These are phyloP conservation scores for Tympanoctomys barrerae DNA, from an alignment of 2,797 vertebrate genomes.

Conservation along the genomic window DNA sequence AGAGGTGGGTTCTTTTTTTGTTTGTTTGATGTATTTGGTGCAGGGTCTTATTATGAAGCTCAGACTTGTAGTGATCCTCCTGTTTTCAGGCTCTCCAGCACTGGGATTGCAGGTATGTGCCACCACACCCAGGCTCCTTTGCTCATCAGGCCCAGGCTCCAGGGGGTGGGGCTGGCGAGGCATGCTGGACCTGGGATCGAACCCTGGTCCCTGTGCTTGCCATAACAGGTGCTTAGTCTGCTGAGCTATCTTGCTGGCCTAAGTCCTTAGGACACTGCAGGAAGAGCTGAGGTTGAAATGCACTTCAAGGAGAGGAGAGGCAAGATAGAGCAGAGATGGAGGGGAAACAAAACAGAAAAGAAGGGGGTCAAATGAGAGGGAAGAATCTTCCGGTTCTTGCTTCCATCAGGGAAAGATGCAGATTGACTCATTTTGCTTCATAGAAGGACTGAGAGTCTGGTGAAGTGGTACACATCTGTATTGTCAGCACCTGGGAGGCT, in stretches of 20 bases:
- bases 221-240: too few relatives aligned
- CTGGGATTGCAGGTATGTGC: too few relatives aligned
- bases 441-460: neutral
- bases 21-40: too few relatives aligned
- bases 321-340: neutral
- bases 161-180: too few relatives aligned
- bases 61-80: too few relatives aligned
- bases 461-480: neutral
- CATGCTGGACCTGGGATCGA: too few relatives aligned
- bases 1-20: neutral
- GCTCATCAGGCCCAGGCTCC: too few relatives aligned
- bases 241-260: too few relatives aligned
- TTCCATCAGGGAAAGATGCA: neutral
- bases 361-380: neutral
- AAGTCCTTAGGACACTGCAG: neutral
- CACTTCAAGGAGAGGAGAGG: neutral
- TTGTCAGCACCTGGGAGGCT: neutral
- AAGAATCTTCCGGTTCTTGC: neutral
- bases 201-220: too few relatives aligned
- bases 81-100: too few relatives aligned
- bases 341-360: neutral
- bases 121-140: too few relatives aligned
- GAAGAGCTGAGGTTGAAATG: neutral
- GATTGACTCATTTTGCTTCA: neutral
- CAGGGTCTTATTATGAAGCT: too few relatives aligned